Percentiles rank a stretch among this genome's conserved stretches.
These are phyloP conservation scores for Nyctibius bracteatus DNA, from an alignment of 2,113 vertebrate genomes.

Conservation along the genomic window DNA sequence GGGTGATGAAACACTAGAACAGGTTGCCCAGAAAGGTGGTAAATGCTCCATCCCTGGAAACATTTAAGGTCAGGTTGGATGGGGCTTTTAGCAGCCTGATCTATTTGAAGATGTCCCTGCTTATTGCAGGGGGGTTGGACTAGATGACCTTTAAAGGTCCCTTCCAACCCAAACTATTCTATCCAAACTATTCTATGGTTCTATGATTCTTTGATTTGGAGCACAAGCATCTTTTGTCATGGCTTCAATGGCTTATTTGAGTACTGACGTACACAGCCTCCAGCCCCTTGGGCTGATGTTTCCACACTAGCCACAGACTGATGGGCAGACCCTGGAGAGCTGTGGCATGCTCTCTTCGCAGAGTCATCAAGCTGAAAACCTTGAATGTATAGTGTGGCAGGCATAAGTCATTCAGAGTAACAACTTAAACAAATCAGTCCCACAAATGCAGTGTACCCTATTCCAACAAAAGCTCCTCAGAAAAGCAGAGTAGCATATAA, in stretches of 20 bases:
- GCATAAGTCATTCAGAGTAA: background rate
- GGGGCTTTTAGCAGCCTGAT: background rate
- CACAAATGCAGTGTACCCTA: background rate
- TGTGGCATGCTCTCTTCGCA: fast-evolving
- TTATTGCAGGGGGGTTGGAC: background rate
- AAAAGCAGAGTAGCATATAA: fast-evolving
- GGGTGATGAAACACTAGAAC: background rate
- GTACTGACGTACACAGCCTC: background rate
- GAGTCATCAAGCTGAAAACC: background rate
- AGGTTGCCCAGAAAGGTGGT: background rate
- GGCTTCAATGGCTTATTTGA: background rate
- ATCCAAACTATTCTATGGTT: too few species aligned
- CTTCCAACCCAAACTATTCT: too few species aligned
- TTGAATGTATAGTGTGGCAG: background rate
- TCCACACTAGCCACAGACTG: background rate
- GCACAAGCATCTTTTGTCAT: background rate
- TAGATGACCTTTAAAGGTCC: background rate
- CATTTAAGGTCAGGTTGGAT: background rate
- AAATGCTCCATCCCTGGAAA: background rate
- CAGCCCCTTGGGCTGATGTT: background rate
- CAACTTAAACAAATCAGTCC: background rate
- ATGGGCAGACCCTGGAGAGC: background rate
- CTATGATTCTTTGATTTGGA: background rate
- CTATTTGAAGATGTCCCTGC: background rate
- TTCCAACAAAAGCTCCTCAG: background rate